A percentile compares a stretch with the other conserved stretches of the same genome.
These are phyloP conservation scores for Metalampra italica DNA, from an alignment of 2,888 invertebrate genomes.

Conservation along the genomic window DNA sequence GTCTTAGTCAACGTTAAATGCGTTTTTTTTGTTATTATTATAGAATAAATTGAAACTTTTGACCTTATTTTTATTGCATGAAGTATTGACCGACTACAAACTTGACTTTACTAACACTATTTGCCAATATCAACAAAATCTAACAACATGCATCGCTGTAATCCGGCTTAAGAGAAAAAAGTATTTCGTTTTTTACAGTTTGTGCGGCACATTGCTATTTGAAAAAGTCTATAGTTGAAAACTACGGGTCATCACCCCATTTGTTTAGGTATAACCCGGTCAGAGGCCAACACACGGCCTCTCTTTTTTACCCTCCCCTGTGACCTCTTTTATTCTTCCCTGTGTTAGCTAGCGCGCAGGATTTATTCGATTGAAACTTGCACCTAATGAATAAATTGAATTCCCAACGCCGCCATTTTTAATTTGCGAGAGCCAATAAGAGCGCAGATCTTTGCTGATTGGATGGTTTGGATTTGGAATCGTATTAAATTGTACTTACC, in stretches of 20 bases:
- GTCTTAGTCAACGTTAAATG: no score
- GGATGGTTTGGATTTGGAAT: not conserved
- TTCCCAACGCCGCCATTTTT: conserved; percentile 11
- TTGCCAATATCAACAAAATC: no score
- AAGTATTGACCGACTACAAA: no score
- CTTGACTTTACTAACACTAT: no score
- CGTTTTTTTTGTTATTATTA: no score
- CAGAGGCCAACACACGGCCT: conserved; percentile 17
- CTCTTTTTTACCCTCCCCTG: conserved; percentile 11
- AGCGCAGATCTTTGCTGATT: conserved; percentile 1
- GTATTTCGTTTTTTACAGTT: no score
- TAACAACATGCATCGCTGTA: no score
- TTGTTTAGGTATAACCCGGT: conserved; percentile 25
- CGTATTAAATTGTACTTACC: not conserved
- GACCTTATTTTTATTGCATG: no score
- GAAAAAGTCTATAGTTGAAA: no score
- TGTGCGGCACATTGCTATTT: no score
- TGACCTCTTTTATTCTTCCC: conserved; percentile 7
- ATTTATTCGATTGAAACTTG: conserved; percentile 1
- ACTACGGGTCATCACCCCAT: conserved; percentile 12
- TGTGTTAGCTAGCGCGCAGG: not conserved
- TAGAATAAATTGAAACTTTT: no score
- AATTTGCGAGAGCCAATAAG: conserved; percentile 10
- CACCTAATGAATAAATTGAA: conserved; percentile 15
- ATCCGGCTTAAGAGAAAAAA: no score